Base-by-base conservation (phyloP, 2,113 vertebrate genomes). In the Aspiorhynchus laticeps region DNA sequence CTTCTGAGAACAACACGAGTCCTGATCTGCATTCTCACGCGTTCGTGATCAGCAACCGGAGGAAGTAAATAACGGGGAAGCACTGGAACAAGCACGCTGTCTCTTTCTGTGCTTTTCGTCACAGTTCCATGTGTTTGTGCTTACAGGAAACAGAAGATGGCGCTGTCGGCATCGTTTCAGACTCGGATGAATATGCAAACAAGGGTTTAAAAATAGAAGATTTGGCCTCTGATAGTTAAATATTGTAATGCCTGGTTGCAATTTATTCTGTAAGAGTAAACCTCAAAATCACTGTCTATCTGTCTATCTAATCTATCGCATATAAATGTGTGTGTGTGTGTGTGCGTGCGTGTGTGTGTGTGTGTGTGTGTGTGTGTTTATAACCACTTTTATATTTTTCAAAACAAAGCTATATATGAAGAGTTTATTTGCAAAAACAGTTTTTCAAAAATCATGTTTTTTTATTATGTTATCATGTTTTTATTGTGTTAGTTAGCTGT, bases 11-110 rank as follows among this genome's bases (percentile, higher is more conserved):
- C 26, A 8, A 1, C 24, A 2, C n/a, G 24, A 15, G 24, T 4
- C 14, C n/a, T 9, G 3, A 0, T 46, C 6, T 17, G 7, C 3
- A 0, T 38, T 41, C 19, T 5, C 0, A 3, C 1, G 7, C 5
- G 71, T 24, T 6, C 21, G 24, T 36, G 10, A 38, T 10, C 33
- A 5, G 71, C 9, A n/a, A 3, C 41, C 4, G 19, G 2, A 12
- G 19, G 19, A 24, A 73, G 12, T 12, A 24, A 41, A 8, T 3
- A 3, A n/a, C 21, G 14, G 59, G 0, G 15, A 21, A 61, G 10
- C 36, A 1, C 2, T 12, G 41, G 8, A 1, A 38, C 61, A 5
- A n/a, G 0, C 3, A 10, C 7, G 10, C 79, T 7, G 48, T 11
- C 56, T 63, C 36, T 51, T 56, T 56, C 2, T 33, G 81, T 41